Conservation (phyloP, 2,113 vertebrate genomes). For the Hucho hucho region DNA sequence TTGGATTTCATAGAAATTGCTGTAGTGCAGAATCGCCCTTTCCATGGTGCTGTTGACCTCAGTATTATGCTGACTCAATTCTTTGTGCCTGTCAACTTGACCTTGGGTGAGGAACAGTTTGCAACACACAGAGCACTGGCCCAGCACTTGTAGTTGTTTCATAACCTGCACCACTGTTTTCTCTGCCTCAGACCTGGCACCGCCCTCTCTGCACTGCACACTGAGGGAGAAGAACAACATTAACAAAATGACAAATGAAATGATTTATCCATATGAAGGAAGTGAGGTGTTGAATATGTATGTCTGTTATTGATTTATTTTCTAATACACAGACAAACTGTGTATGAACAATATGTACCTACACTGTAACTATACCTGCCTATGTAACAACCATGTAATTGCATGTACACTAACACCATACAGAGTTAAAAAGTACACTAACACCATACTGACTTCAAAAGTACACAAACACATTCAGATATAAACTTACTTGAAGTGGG, state of each 20-base stretch:
- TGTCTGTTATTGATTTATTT: too few relatives aligned
- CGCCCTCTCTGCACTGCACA: slow-evolving; percentile 84
- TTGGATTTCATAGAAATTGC: slow-evolving; percentile 76
- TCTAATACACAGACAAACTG: too few relatives aligned
- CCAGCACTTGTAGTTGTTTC: slow-evolving; percentile 77
- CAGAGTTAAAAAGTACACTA: background rate
- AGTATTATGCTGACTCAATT: slow-evolving; percentile 74
- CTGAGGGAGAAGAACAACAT: slow-evolving; percentile 56
- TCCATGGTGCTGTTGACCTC: slow-evolving; percentile 76
- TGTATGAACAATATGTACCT: too few relatives aligned
- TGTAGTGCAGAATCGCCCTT: slow-evolving; percentile 83
- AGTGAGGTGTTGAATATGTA: too few relatives aligned
- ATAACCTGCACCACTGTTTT: slow-evolving; percentile 83
- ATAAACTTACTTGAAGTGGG: slow-evolving; percentile 88
- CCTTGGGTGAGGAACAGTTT: slow-evolving; percentile 73
- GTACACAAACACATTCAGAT: background rate
- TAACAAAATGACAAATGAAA: background rate
- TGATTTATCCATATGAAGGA: background rate
- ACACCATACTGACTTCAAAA: background rate
- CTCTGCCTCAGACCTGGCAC: slow-evolving; percentile 82
- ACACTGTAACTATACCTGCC: too few relatives aligned
- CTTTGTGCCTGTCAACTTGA: slow-evolving; percentile 74
- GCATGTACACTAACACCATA: too few relatives aligned
- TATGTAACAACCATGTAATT: background rate
- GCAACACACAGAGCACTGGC: slow-evolving; percentile 81